These are phyloP conservation scores for Parnassius orleans DNA, from an alignment of 2,888 invertebrate species.

Conservation along the genomic window DNA sequence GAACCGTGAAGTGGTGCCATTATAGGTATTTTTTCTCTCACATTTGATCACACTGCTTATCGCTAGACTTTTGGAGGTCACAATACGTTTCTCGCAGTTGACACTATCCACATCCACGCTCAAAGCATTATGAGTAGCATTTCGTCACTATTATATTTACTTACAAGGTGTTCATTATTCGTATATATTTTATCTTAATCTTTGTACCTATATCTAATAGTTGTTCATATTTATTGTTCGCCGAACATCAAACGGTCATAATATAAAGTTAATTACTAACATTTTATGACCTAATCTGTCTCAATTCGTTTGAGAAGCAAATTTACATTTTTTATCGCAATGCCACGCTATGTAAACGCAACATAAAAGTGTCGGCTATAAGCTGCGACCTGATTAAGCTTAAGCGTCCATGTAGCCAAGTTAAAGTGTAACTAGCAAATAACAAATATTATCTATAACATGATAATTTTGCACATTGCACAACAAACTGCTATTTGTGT, in stretches of 20 bases:
- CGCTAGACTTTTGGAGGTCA: too few species aligned
- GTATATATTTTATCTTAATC: background rate
- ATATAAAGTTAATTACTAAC: constrained; percentile 17
- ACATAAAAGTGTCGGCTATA: constrained; percentile 24
- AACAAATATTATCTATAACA: constrained; percentile 24
- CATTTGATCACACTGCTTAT: too few species aligned
- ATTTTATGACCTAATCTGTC: constrained; percentile 27
- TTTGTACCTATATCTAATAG: constrained; percentile 8
- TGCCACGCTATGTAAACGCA: constrained; percentile 18
- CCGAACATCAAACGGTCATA: constrained; percentile 6
- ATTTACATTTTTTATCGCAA: constrained; percentile 27
- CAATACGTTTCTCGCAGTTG: too few species aligned
- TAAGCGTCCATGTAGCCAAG: constrained; percentile 11
- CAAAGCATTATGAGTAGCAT: too few species aligned
- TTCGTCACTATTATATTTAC: background rate
- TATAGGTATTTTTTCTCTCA: too few species aligned
- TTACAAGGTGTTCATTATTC: background rate
- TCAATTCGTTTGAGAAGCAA: constrained; percentile 25
- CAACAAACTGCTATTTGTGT: too few species aligned
- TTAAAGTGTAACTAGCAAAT: constrained; percentile 18
- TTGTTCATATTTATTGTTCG: constrained; percentile 3
- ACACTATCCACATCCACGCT: too few species aligned
- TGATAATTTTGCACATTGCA: too few species aligned
- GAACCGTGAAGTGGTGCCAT: too few species aligned
- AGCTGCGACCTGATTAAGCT: constrained; percentile 27